These are phyloP conservation scores for Pangasius krempfi DNA, from an alignment of 2,797 vertebrate genomes.

Conservation along the genomic window DNA sequence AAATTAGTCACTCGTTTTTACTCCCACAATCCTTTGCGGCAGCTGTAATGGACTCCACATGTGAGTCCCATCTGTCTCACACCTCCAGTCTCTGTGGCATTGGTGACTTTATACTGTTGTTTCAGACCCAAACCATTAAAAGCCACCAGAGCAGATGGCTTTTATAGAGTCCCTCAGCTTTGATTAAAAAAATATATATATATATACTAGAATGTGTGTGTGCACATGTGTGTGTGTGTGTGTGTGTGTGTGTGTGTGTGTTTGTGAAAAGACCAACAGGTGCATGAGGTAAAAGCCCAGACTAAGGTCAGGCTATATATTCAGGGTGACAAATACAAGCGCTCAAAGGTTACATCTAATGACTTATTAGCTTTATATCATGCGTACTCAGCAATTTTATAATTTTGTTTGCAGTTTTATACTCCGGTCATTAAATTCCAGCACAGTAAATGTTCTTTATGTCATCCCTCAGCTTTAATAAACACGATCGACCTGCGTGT, in stretches of 20 bases:
- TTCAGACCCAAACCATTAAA: constrained; percentile 83
- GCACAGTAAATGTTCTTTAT: not conserved
- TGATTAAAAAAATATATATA: constrained; percentile 56
- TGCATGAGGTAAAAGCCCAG: not conserved
- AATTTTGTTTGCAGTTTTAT: no score
- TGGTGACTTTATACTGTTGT: constrained; percentile 67
- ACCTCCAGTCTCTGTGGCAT: constrained; percentile 50
- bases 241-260: not conserved
- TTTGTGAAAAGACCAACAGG: not conserved
- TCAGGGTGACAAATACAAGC: not conserved
- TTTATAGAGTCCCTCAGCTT: constrained; percentile 69
- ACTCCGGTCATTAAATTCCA: not conserved
- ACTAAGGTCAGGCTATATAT: constrained; percentile 5
- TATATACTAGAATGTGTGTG: constrained; percentile 3
- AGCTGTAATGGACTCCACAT: constrained; percentile 83
- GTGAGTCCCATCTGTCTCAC: constrained; percentile 84
- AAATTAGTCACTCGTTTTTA: not conserved
- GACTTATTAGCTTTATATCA: not conserved
- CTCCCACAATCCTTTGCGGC: constrained; percentile 59
- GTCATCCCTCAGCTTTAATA: not conserved
- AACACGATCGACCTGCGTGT: not conserved
- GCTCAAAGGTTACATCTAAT: not conserved
- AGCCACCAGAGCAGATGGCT: constrained; percentile 78
- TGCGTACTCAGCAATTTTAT: not conserved
- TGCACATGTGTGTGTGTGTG: constrained; percentile 9